Percentiles rank a stretch among this genome's conserved stretches.
Evolutionary conservation across 1,140 invertebrate species (phyloP).

Genomic region (Calliopsis andreniformis): DNA sequence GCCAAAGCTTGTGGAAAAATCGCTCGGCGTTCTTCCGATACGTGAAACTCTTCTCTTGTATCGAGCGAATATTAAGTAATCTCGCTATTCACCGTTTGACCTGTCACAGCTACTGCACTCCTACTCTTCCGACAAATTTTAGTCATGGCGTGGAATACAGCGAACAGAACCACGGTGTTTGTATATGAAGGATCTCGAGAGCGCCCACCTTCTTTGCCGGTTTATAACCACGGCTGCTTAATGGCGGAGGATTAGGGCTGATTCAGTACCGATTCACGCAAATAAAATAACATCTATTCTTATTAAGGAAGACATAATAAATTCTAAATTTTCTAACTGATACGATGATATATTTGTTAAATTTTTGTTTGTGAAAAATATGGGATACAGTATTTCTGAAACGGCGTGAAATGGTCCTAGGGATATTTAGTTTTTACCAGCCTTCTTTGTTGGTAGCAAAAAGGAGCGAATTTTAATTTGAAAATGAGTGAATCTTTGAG

Average conservation of each 20-base stretch:
- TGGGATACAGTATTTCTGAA: background rate
- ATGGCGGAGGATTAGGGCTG: constrained; percentile 36
- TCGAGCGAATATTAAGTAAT: constrained; percentile 73
- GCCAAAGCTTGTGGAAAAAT: constrained; percentile 6
- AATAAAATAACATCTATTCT: background rate
- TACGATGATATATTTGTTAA: background rate
- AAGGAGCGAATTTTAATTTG: background rate
- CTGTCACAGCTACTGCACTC: constrained; percentile 74
- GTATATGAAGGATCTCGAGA: constrained; percentile 57
- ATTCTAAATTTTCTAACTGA: background rate
- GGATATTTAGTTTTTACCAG: background rate
- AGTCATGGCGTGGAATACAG: constrained; percentile 72
- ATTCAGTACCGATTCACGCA: background rate
- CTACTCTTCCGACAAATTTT: constrained; percentile 73
- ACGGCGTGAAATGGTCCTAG: background rate
- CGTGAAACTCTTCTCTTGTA: constrained; percentile 25
- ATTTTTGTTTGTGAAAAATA: background rate
- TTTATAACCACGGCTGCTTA: constrained; percentile 20
- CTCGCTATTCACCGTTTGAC: constrained; percentile 72
- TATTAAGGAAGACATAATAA: background rate
- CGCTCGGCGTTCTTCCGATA: constrained; percentile 2
- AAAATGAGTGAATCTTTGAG: background rate
- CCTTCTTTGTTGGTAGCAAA: background rate
- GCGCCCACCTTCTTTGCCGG: constrained; percentile 48
- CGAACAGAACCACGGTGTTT: constrained; percentile 62